phyloP scores from a whole-genome alignment of 2,113 vertebrate species.

The Xyrauchen texanus region DNA sequence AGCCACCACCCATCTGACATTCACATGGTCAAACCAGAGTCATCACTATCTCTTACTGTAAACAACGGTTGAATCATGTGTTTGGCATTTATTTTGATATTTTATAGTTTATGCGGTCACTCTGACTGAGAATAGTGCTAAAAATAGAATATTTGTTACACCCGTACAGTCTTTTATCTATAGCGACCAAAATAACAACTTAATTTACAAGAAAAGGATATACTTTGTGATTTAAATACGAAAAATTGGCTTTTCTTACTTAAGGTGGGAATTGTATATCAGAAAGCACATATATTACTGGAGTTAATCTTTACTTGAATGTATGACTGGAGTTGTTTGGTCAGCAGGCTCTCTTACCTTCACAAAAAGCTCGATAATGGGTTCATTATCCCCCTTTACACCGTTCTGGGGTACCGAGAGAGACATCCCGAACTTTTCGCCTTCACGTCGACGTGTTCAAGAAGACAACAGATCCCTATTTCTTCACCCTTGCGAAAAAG shows the following conservation, averaged over 20 bases:
- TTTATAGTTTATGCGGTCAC: background rate
- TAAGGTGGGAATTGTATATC: too few relatives aligned
- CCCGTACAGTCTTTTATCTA: too few relatives aligned
- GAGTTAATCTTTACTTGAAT: too few relatives aligned
- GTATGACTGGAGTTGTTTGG: too few relatives aligned
- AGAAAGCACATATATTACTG: too few relatives aligned
- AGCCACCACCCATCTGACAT: slow-evolving; percentile 25
- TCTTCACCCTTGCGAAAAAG: slow-evolving; percentile 41
- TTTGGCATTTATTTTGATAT: background rate
- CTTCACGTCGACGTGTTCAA: too few relatives aligned
- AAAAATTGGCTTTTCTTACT: too few relatives aligned
- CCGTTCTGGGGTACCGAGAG: slow-evolving; percentile 91
- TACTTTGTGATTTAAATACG: background rate
- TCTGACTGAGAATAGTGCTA: background rate
- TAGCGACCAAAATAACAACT: background rate
- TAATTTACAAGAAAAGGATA: background rate
- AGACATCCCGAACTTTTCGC: slow-evolving; percentile 76
- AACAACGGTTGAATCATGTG: background rate
- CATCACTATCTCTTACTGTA: background rate
- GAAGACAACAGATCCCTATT: background rate
- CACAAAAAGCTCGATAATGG: slow-evolving; percentile 92
- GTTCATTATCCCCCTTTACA: slow-evolving; percentile 83
- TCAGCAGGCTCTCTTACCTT: slow-evolving; percentile 76
- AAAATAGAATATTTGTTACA: too few relatives aligned
- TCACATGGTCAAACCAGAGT: slow-evolving; percentile 5